Base-by-base conservation (phyloP, 2,113 vertebrate species). In the Riparia riparia region DNA sequence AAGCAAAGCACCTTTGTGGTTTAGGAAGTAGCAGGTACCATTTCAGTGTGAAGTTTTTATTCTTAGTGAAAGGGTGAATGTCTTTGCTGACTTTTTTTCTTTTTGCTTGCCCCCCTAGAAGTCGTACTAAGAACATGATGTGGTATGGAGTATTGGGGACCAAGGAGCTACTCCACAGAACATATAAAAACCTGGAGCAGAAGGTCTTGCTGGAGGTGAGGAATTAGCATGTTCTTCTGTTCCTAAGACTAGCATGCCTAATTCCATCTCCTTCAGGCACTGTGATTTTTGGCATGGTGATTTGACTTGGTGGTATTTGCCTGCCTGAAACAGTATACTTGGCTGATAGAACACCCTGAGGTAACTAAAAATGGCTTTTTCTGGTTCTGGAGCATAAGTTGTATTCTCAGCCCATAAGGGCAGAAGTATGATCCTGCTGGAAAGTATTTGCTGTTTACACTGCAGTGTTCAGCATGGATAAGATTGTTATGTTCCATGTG, bases 81-180 rank as follows among this genome's bases (percentile, higher is more conserved):
- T n/a, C 17, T 54, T 0, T 61, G 41, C 12, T 82, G 39, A 85
- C 7, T 53, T 69, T 19, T 28, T 82, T 17, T 72, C 34, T 63
- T 87, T 83, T 89, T 22, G 45, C 94, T 88, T 89, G 5, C 10
- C 5, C 28, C 41, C 34, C 82, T 74, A 99, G 99, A 98, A 99
- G 99, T 95, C 98, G 99, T n/a, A 99, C 99, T 31, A 99, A 99
- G 97, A 99, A 99, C 97, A 99, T 99, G 99, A 99, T 99, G 99
- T 99, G 99, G 99, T 99, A 99, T 0, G 99, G 99, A 17, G 99
- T 99, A 8, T 89, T 99, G 28, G 99, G 99, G 58, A 99, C 99
- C 93, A 99, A 99, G 90, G 99, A 99, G 93, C 93, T 99, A 82
- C 98, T 99, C 31, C 99, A 99, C 89, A 98, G 99, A 92, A 99